Conservation (phyloP, 2,888 invertebrate species). For the Epirrhoe alternata region DNA sequence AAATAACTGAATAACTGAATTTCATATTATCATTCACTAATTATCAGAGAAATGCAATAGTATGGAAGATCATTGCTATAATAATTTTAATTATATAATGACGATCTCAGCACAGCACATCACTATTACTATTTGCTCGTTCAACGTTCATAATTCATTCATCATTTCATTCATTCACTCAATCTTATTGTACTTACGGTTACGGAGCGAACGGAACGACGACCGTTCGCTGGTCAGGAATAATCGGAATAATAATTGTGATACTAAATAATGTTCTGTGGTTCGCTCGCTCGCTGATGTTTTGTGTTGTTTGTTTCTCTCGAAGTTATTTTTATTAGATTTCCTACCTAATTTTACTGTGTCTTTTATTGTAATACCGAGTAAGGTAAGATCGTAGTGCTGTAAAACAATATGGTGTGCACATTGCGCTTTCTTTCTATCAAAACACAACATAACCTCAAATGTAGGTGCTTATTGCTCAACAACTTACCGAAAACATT, state of each 20-base stretch:
- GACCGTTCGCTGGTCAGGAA: no score
- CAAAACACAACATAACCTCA: conserved; percentile 14
- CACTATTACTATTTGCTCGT: neutral
- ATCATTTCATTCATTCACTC: neutral
- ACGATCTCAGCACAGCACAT: neutral
- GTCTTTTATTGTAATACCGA: neutral
- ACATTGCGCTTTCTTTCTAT: neutral
- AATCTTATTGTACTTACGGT: no score
- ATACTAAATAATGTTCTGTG: no score
- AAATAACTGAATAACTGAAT: no score
- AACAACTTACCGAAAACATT: neutral
- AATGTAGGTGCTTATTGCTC: neutral
- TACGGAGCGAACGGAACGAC: no score
- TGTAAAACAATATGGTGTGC: neutral
- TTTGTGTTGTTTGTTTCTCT: neutral
- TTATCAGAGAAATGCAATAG: no score
- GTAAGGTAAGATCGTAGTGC: neutral
- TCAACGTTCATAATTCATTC: neutral
- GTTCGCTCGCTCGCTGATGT: no score
- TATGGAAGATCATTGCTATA: no score
- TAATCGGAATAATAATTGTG: no score
- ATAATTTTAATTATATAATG: no score
- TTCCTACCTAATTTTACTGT: neutral
- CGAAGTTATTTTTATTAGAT: neutral
- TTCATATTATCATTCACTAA: no score